Base-by-base conservation (phyloP, 1,140 invertebrate species). In the Campoletis sonorensis region DNA sequence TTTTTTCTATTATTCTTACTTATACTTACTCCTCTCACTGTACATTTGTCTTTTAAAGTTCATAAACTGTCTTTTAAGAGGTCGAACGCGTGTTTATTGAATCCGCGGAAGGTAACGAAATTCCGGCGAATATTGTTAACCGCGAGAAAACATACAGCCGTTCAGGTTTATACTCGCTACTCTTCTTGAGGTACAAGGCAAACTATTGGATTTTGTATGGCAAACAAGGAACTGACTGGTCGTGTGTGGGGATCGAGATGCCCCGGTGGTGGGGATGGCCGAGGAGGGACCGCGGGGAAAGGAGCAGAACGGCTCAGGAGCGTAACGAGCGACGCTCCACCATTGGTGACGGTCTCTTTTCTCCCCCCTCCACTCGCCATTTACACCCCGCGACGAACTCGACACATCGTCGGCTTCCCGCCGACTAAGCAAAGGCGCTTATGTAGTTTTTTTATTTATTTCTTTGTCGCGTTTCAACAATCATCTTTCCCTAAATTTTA, bases 151-250 rank as follows among this genome's bases (percentile, higher is more conserved):
- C 72, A 54, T 76, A 85, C 84, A 85, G 80, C 79, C 81, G 81
- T 85, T 84, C 83, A 83, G 84, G 80, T 82, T 72, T 83, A 89
- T 89, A 89, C 85, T 88, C 87, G 86, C 85, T 30, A 85, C 88
- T 90, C 85, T 85, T 85, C 86, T 85, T 86, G 85, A 88, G 86
- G 79, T 88, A 90, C 90, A 89, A 90, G 90, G 89, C 89, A 88
- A 92, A 92, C 91, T 92, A 92, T 91, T 92, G 89, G 91, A 92
- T 92, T 92, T 92, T 91, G 90, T 92, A 91, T 91, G 91, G 91
- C 91, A 92, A 92, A 92, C 91, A 92, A 92, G 91, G 91, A 92
- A 92, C 91, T 89, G 89, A 91, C 91, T 91, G 87, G 89, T 86
- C 86, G 88, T 89, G 84, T 67, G 61, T 70, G 67, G 67, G 67